Evolutionary conservation across 2,888 invertebrate genomes (phyloP), one percentile per base, ranked within the genome.

Genomic region (Gari tellinella): DNA sequence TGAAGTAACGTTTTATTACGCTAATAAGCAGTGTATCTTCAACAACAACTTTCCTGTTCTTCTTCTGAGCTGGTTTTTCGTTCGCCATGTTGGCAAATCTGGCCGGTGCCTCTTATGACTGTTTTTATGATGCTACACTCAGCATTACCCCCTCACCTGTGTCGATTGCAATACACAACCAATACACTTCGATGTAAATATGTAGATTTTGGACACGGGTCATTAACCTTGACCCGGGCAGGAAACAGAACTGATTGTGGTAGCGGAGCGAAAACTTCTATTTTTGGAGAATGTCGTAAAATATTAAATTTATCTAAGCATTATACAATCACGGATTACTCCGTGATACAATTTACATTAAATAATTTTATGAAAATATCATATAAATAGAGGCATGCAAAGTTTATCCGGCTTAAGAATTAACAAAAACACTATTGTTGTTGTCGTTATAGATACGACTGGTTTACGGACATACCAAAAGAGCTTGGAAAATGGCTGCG

Each of bases 401-500:
- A n/a, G n/a, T n/a, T n/a, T n/a, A n/a, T n/a, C n/a, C n/a, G n/a
- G n/a, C n/a, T n/a, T n/a, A n/a, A n/a, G n/a, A n/a, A n/a, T n/a
- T n/a, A n/a, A n/a, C n/a, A n/a, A n/a, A 46, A 46, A 46, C n/a
- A 19, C 17, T 19, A 26, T 19, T 40, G n/a, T 55, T 26, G 23
- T 57, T 72, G 82, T 77, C 74, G 80, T 66, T 62, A 81, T 21
- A 41, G 15, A 25, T 31, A 15, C 57, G 43, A 48, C 74, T 72
- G 60, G 43, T 70, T 81, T 85, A 70, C 80, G 83, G 80, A 82
- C 63, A 86, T 86, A 86, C 86, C 86, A 66, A 72, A n/a, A n/a
- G n/a, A 73, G 85, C 84, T 85, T 86, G 84, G 85, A 87, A 87
- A 81, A 88, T 88, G 88, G 88, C 86, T 85, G 86, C 86, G 87